A percentile compares a stretch with the other conserved stretches of the same genome.
Conservation (phyloP, 2,113 vertebrate genomes). For the Psettodes erumei region DNA sequence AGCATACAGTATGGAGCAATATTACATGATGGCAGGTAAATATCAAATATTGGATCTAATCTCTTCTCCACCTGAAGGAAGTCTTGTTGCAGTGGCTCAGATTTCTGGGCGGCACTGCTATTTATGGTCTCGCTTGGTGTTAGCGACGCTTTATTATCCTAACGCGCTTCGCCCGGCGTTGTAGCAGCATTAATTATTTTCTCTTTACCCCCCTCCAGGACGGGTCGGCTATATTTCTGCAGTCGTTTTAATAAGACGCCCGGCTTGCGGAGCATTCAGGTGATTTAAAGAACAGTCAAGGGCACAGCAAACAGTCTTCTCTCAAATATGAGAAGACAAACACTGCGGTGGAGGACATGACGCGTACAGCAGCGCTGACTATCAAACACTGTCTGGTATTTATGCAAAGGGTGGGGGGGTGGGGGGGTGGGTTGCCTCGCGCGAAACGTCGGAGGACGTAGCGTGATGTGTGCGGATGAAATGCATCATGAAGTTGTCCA, state of each 20-base stretch:
- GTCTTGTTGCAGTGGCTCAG: slow-evolving; percentile 24
- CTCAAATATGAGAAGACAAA: slow-evolving; percentile 17
- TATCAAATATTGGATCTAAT: slow-evolving; percentile 3
- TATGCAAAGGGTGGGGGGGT: no score
- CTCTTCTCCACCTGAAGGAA: slow-evolving; percentile 40
- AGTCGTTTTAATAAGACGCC: slow-evolving; percentile 46
- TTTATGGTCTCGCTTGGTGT: slow-evolving; percentile 56
- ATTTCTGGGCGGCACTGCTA: slow-evolving; percentile 23
- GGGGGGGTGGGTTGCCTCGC: neutral
- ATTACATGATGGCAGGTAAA: slow-evolving; percentile 3
- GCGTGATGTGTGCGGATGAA: neutral
- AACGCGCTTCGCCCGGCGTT: slow-evolving; percentile 9
- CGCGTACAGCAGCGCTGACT: neutral
- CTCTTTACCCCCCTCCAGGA: slow-evolving; percentile 8
- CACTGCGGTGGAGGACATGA: neutral
- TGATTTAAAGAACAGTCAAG: slow-evolving; percentile 42
- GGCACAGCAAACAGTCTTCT: neutral
- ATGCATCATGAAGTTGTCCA: slow-evolving; percentile 5
- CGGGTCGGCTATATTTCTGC: slow-evolving; percentile 48
- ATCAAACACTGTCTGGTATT: neutral
- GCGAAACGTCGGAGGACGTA: neutral
- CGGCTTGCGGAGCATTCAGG: slow-evolving; percentile 14
- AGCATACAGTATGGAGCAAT: neutral
- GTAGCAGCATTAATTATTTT: slow-evolving; percentile 25
- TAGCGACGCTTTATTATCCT: slow-evolving; percentile 54